Evolutionary conservation across 1,140 invertebrate genomes (phyloP), one percentile per base, ranked within the genome.

Genomic region (Aporrectodea caliginosa): DNA sequence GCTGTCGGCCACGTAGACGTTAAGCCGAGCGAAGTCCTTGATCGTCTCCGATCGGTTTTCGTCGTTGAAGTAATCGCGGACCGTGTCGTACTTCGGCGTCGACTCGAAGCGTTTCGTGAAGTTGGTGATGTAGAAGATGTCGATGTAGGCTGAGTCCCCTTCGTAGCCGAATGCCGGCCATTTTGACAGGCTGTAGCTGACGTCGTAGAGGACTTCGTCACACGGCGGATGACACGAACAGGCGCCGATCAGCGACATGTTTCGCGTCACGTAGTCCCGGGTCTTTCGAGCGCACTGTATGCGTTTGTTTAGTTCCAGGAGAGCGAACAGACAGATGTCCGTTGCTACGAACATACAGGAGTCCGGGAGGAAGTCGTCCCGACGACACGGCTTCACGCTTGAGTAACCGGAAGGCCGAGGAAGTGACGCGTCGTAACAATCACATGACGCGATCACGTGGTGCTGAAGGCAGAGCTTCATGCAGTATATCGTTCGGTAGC

Each of bases 401-500:
- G 69, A 70, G 34, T 79, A 74, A 22, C 69, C 32, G 30, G 16
- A 22, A 27, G 71, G 35, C 1, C 31, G 12, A 29, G 79, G 79
- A 73, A 80, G 35, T 0, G 27, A 30, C 14, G 27, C 73, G 35
- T 81, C 80, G 1, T 79, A 31, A 43, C 80, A 81, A 29, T 76
- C 35, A 35, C 80, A 81, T 14, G 71, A 30, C n/a, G 6, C 71
- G 31, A 77, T 73, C 33, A 81, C 77, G 31, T 73, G 35, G 22
- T 34, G 34, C 77, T 81, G 80, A n/a, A 81, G 79, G 80, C 80
- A 81, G 33, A 78, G 27, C 35, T 81, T 81, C 75, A 79, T 77
- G 73, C 80, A 81, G 58, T 32, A 58, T 16, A 81, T 81, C 12
- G 78, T 69, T 1, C 76, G 79, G 72, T 81, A 81, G 1, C 87